These are phyloP conservation scores for Phylloscopus collybita DNA, from an alignment of 2,797 vertebrate species.

Conservation along the genomic window DNA sequence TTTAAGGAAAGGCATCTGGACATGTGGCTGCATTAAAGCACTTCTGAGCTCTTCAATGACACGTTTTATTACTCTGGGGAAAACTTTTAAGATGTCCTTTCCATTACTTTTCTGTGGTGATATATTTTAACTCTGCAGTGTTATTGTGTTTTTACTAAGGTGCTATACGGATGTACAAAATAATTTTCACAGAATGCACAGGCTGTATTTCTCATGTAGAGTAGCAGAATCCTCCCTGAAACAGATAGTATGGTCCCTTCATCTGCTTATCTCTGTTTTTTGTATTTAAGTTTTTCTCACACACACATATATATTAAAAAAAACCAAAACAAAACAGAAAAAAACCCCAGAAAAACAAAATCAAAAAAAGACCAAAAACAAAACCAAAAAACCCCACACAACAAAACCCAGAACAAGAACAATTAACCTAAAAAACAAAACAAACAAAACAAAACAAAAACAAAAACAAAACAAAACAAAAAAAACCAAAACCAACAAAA, in stretches of 20 bases:
- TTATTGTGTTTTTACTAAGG: neutral
- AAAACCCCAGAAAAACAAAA: too few relatives aligned
- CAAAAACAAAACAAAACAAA: too few relatives aligned
- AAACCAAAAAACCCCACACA: neutral
- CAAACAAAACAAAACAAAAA: neutral
- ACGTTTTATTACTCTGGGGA: neutral
- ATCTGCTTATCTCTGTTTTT: neutral
- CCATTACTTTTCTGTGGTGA: neutral
- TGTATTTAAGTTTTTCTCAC: neutral
- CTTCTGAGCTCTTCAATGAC: neutral
- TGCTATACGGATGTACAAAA: neutral
- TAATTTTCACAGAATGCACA: neutral
- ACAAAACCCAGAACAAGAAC: neutral
- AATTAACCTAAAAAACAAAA: neutral
- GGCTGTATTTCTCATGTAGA: neutral
- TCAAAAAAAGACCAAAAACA: too few relatives aligned
- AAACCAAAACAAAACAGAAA: too few relatives aligned
- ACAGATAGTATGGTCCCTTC: accelerated
- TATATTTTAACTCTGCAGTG: neutral
- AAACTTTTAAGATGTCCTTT: neutral
- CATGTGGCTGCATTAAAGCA: neutral
- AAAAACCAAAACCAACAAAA: neutral
- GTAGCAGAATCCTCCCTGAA: neutral
- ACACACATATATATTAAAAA: neutral
- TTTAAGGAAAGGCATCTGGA: constrained; percentile 11